phyloP scores from a whole-genome alignment of 2,113 vertebrate genomes.

The Aspidoscelis tigris region DNA sequence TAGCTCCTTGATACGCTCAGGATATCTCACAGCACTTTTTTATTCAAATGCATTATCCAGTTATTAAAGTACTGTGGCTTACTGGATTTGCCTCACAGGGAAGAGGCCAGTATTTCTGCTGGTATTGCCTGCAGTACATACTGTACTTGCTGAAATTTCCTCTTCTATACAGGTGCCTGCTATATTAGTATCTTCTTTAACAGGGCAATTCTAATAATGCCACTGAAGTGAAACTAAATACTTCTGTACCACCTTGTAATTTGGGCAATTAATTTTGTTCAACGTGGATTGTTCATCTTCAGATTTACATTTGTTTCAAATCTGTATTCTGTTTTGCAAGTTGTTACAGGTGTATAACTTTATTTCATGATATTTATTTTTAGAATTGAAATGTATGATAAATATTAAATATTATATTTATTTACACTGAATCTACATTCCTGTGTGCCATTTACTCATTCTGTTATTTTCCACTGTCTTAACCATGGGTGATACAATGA shows the following conservation, averaged over 20 bases:
- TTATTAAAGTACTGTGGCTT: not conserved
- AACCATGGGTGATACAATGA: not conserved
- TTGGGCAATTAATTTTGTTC: not conserved
- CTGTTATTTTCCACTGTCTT: not conserved
- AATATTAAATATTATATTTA: too few relatives aligned
- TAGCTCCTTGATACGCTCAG: not conserved
- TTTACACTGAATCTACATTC: not conserved
- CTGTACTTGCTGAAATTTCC: not conserved
- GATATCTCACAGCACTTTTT: not conserved
- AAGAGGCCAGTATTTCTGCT: not conserved
- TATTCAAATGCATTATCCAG: not conserved
- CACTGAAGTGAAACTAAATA: not conserved
- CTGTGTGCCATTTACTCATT: not conserved
- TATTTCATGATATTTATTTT: not conserved
- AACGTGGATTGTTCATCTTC: not conserved
- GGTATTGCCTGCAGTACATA: not conserved
- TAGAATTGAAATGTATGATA: too few relatives aligned
- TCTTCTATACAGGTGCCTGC: not conserved
- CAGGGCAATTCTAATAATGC: too few relatives aligned
- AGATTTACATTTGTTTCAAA: not conserved
- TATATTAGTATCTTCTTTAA: too few relatives aligned
- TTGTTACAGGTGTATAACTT: not conserved
- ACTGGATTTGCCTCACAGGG: not conserved
- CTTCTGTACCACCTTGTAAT: not conserved
- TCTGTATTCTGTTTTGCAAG: not conserved